Conservation (phyloP, 2,888 invertebrate genomes). For the Leptopilina syphax region DNA sequence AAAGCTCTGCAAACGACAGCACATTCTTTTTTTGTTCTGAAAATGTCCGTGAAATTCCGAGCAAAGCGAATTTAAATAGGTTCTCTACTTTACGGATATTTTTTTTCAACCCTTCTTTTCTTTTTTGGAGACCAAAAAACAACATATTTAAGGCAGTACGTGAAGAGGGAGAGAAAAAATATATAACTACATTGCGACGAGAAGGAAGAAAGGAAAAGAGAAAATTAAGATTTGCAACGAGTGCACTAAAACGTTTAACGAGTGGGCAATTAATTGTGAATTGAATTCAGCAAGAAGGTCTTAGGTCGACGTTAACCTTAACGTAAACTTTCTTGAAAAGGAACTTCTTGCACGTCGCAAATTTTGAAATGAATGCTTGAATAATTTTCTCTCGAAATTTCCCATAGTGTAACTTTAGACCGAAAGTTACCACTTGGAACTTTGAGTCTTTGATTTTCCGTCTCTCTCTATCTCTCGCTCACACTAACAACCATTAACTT, state of each 20-base stretch:
- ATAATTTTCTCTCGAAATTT: slow-evolving; percentile 15
- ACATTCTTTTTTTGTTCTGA: slow-evolving; percentile 16
- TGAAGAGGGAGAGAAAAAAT: background rate
- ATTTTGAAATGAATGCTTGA: slow-evolving; percentile 21
- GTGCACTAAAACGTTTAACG: slow-evolving; percentile 17
- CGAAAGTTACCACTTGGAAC: slow-evolving; percentile 6
- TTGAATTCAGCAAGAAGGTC: slow-evolving; percentile 21
- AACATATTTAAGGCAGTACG: background rate
- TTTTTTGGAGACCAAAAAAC: too few relatives aligned
- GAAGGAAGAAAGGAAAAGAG: too few relatives aligned
- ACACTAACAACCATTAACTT: background rate
- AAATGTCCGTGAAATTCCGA: slow-evolving; percentile 6
- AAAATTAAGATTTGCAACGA: slow-evolving; percentile 20
- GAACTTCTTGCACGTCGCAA: background rate
- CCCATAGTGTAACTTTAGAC: slow-evolving; percentile 17
- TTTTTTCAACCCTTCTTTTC: too few relatives aligned
- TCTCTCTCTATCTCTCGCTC: background rate
- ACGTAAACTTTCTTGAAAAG: background rate
- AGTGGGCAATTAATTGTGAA: slow-evolving; percentile 34
- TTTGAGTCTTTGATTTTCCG: background rate
- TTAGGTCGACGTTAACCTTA: slow-evolving; percentile 19
- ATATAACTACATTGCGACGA: too few relatives aligned
- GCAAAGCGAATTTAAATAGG: slow-evolving; percentile 33
- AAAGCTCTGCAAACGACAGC: slow-evolving; percentile 37
- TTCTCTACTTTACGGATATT: slow-evolving; percentile 23